Evolutionary conservation across 2,797 vertebrate species (phyloP).

Genomic region (Gadopsis marmoratus): DNA sequence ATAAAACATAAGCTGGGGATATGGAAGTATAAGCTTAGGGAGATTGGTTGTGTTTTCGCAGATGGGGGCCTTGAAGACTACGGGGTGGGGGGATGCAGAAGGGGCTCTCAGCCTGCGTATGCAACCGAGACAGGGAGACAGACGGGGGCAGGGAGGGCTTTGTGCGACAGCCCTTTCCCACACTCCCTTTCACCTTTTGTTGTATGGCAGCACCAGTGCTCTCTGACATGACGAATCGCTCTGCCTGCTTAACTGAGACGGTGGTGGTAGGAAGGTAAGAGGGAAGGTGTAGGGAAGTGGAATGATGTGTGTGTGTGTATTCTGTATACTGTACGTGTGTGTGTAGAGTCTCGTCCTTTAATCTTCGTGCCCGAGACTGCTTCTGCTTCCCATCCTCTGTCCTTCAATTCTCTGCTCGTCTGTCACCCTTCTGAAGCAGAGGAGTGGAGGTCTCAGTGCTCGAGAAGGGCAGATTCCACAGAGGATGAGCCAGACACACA

Average conservation of each 20-base stretch:
- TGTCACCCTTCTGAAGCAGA: slow-evolving; percentile 37
- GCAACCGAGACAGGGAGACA: slow-evolving; percentile 74
- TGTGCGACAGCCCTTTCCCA: slow-evolving; percentile 84
- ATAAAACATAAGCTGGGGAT: background rate
- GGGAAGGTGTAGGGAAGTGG: slow-evolving; percentile 24
- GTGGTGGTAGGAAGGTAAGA: slow-evolving; percentile 48
- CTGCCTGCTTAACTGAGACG: slow-evolving; percentile 72
- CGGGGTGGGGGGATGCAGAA: slow-evolving; percentile 61
- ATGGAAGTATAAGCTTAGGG: slow-evolving; percentile 7
- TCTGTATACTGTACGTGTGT: slow-evolving; percentile 11
- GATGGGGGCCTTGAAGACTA: slow-evolving; percentile 38
- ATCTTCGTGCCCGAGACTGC: slow-evolving; percentile 21
- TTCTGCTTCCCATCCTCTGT: slow-evolving; percentile 21
- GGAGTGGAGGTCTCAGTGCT: slow-evolving; percentile 49
- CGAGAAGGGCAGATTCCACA: slow-evolving; percentile 56
- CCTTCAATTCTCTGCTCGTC: slow-evolving; percentile 33
- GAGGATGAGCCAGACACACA: slow-evolving; percentile 56
- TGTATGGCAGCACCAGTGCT: slow-evolving; percentile 73
- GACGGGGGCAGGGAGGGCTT: slow-evolving; percentile 80
- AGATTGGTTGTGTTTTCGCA: slow-evolving; percentile 48
- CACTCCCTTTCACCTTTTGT: slow-evolving; percentile 85
- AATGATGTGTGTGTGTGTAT: slow-evolving; percentile 23
- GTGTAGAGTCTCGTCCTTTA: slow-evolving; percentile 27
- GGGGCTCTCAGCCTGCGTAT: slow-evolving; percentile 51
- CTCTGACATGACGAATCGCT: slow-evolving; percentile 84